A percentile compares a stretch with the other conserved stretches of the same genome.
These are phyloP conservation scores for Drosophila monieri DNA, from an alignment of 2,888 invertebrate species.

Conservation along the genomic window DNA sequence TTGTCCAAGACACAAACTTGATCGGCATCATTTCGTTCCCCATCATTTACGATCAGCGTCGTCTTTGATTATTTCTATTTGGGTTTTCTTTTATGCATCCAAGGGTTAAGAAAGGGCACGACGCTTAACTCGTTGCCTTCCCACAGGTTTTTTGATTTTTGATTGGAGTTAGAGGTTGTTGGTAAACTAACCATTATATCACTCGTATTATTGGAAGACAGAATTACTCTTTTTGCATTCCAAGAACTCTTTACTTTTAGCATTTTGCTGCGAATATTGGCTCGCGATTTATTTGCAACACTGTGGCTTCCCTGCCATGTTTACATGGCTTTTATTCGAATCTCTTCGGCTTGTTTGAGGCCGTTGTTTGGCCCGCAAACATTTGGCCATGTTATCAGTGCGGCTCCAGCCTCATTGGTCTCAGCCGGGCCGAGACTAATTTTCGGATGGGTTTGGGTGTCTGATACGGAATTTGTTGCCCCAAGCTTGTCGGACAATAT, in stretches of 20 bases:
- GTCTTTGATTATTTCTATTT: not conserved
- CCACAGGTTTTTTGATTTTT: slow-evolving; percentile 14
- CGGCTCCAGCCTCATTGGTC: slow-evolving; percentile 11
- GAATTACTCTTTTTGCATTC: not conserved
- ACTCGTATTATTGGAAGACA: too few species aligned
- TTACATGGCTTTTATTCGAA: not conserved
- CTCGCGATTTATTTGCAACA: not conserved
- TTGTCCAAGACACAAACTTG: slow-evolving; percentile 51
- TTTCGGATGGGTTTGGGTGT: slow-evolving; percentile 11
- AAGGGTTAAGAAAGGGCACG: slow-evolving; percentile 3
- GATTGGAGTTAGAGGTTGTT: not conserved
- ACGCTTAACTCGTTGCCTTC: slow-evolving; percentile 30
- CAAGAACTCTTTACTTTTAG: not conserved
- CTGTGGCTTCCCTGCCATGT: slow-evolving; percentile 1
- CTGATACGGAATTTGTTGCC: slow-evolving; percentile 15
- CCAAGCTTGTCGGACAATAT: slow-evolving; percentile 9
- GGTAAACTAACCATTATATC: slow-evolving; percentile 15
- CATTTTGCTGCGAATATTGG: not conserved
- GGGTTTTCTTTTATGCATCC: slow-evolving; percentile 9
- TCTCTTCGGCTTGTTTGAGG: not conserved
- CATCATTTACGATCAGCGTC: slow-evolving; percentile 5
- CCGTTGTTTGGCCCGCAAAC: slow-evolving; percentile 13
- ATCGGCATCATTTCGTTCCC: slow-evolving; percentile 19
- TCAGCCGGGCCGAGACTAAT: slow-evolving; percentile 10
- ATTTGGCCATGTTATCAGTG: slow-evolving; percentile 26